Evolutionary conservation across 2,888 invertebrate genomes (phyloP).

Genomic region (Orchestes rusci): DNA sequence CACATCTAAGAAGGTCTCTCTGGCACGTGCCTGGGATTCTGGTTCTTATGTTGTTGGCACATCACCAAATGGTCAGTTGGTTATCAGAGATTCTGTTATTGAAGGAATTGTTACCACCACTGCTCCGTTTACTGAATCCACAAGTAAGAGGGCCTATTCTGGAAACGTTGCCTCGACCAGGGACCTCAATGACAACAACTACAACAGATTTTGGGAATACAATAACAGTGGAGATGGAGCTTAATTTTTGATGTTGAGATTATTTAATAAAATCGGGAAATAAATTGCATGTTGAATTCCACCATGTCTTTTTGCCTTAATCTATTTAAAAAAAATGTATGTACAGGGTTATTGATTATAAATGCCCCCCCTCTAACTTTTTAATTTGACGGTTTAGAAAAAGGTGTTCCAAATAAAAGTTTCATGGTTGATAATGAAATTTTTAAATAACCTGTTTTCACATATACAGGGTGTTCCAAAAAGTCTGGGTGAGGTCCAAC

Average conservation of each 20-base stretch:
- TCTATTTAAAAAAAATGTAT: too few species aligned
- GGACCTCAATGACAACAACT: slow-evolving; percentile 12
- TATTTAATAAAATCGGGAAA: too few species aligned
- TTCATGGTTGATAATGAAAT: too few species aligned
- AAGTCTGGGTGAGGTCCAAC: too few species aligned
- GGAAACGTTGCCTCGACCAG: slow-evolving; percentile 8
- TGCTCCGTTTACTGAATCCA: slow-evolving; percentile 11
- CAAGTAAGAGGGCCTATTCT: slow-evolving; percentile 14
- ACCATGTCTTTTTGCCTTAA: too few species aligned
- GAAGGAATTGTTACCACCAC: slow-evolving; percentile 7
- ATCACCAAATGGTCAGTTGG: slow-evolving; percentile 15
- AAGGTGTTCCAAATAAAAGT: too few species aligned
- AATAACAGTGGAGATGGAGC: slow-evolving; percentile 13
- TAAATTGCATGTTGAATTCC: too few species aligned
- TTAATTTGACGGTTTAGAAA: too few species aligned
- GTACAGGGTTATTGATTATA: too few species aligned
- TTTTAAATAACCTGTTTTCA: too few species aligned
- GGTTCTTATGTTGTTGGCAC: slow-evolving; percentile 13
- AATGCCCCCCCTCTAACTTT: too few species aligned
- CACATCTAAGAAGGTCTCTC: slow-evolving; percentile 3
- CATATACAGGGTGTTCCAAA: too few species aligned
- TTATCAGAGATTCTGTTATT: slow-evolving; percentile 12
- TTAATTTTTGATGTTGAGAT: background rate
- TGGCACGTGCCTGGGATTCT: slow-evolving; percentile 14
- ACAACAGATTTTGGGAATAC: slow-evolving; percentile 17